These are phyloP conservation scores for Monomorium pharaonis DNA, from an alignment of 1,140 invertebrate species.

Conservation along the genomic window DNA sequence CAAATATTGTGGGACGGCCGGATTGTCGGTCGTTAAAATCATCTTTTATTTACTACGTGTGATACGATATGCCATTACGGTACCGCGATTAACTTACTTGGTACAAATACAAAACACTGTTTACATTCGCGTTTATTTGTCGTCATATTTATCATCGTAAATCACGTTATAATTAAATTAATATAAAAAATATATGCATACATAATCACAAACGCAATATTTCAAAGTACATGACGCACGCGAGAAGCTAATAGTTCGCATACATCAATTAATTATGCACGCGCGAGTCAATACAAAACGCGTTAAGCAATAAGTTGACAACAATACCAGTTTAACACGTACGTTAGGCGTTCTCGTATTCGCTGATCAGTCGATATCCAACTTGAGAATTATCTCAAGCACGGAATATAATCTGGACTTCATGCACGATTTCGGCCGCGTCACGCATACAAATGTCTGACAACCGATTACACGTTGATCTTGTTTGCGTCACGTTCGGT, in stretches of 20 bases:
- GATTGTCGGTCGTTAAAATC: slow-evolving; percentile 35
- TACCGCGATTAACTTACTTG: slow-evolving; percentile 19
- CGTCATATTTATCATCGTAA: slow-evolving; percentile 8
- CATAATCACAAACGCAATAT: neutral
- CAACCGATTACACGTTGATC: slow-evolving; percentile 66
- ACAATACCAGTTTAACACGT: neutral
- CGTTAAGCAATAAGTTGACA: neutral
- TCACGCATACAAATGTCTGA: slow-evolving; percentile 62
- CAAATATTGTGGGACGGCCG: slow-evolving; percentile 16
- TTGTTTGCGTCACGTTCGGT: slow-evolving; percentile 71
- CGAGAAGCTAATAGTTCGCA: neutral
- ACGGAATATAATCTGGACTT: slow-evolving; percentile 57
- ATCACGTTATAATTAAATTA: slow-evolving; percentile 17
- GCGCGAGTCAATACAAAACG: neutral
- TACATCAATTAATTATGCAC: slow-evolving; percentile 28
- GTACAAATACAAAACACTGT: neutral
- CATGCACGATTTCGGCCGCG: slow-evolving; percentile 44
- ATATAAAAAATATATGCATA: neutral
- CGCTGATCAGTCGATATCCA: slow-evolving; percentile 34
- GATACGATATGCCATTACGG: neutral
- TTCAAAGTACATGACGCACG: neutral
- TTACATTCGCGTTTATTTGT: slow-evolving; percentile 26
- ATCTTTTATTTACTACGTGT: slow-evolving; percentile 33
- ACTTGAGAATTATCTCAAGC: slow-evolving; percentile 52
- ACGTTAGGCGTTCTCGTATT: neutral